Evolutionary conservation across 2,113 vertebrate species (phyloP), one percentile per base, ranked within the genome.

Genomic region (Hepsetus odoe): DNA sequence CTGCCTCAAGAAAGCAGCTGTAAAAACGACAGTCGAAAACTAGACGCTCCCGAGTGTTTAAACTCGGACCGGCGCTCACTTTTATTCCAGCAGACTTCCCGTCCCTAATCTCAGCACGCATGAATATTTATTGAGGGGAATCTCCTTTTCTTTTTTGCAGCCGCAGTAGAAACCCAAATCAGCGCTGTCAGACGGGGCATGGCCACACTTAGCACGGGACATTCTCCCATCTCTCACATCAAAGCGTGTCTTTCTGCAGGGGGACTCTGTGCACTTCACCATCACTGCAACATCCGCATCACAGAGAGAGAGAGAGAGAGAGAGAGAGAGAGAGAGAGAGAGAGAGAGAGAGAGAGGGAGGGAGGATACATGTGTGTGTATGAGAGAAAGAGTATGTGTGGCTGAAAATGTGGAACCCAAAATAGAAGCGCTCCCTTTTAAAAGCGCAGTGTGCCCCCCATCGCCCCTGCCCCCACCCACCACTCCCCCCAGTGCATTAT

Each of bases 381-480:
- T 33, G 24, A 26, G 68, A 32, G 28, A 16, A 42, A 33, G 64
- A 40, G 46, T 22, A 28, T 65, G 59, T 56, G 46, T 51, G 73
- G 33, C 11, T 58, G 69, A 76, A 67, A 53, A 80, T 80, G 74
- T 82, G 51, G 73, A 80, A 59, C 83, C 74, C 40, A 78, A 83
- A 86, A 86, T 85, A 86, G 82, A 82, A 83, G 67, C 22, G 69
- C 46, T 24, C 62, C 42, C 72, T 85, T 86, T 85, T 83, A 72
- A 83, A 85, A 84, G 79, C 83, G 33, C 75, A 74, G 82, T 55
- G 55, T 26, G 26, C 30, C 22, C 70, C 49, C 73, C 46, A 10
- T 26, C 22, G 24, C 22, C 70, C 49, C 73, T 38, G 6, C 18
- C 44, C 58, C 75, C 66, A 66, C 46, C 30, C 30, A 30, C 24